Evolutionary conservation across 2,797 vertebrate genomes (phyloP).

Genomic region (Siniperca undulata): DNA sequence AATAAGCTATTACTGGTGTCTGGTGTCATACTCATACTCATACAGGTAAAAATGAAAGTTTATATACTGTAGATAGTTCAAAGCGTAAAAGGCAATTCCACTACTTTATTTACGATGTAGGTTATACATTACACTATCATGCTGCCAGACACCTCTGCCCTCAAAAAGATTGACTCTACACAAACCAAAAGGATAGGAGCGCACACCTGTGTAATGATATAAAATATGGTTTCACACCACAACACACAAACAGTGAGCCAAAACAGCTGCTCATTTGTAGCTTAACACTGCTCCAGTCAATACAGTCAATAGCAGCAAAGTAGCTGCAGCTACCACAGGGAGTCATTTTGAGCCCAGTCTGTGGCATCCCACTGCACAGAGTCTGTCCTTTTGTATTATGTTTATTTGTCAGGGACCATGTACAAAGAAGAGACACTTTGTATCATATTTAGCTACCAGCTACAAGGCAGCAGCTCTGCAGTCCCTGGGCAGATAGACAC

Average conservation of each 20-base stretch:
- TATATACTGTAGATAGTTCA: not conserved
- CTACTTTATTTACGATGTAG: not conserved
- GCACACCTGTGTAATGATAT: not conserved
- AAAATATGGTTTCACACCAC: constrained; percentile 14
- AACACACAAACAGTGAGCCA: not conserved
- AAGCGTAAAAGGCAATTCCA: not conserved
- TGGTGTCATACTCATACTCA: too few relatives aligned
- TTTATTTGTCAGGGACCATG: constrained; percentile 31
- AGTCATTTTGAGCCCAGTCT: constrained; percentile 17
- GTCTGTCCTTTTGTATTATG: constrained; percentile 1
- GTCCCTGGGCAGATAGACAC: constrained; percentile 2
- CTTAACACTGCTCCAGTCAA: constrained; percentile 33
- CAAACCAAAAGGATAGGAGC: not conserved
- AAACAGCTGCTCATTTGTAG: constrained; percentile 48
- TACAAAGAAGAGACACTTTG: not conserved
- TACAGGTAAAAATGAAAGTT: too few relatives aligned
- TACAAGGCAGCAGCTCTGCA: not conserved
- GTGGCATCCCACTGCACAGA: not conserved
- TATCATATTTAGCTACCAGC: constrained; percentile 16
- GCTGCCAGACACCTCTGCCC: not conserved
- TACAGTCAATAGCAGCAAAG: constrained; percentile 37
- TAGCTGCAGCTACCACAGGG: constrained; percentile 42
- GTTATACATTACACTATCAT: not conserved
- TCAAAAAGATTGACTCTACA: not conserved
- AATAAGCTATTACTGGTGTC: not conserved